Percentiles rank a stretch among this genome's conserved stretches.
Conservation (phyloP, 2,113 vertebrate species). For the Rhagologus leucostigma region DNA sequence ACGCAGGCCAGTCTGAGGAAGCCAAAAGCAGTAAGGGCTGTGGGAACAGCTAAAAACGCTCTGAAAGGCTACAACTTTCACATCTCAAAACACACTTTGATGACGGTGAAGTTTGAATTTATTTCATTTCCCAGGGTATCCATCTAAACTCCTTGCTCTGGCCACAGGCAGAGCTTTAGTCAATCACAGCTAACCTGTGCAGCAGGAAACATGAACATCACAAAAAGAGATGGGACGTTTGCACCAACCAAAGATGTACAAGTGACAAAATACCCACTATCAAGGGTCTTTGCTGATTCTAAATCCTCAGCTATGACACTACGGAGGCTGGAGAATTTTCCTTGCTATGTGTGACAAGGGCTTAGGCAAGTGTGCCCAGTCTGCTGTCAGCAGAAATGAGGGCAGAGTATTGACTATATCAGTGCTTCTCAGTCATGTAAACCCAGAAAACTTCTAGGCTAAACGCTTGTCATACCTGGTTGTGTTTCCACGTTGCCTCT, state of each 20-base stretch:
- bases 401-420: not conserved
- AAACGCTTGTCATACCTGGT: slow-evolving; percentile 71
- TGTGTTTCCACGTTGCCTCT: slow-evolving; percentile 82
- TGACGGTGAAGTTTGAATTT: not conserved
- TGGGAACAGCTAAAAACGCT: not conserved
- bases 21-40: not conserved
- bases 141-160: not conserved
- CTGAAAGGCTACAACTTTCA: not conserved
- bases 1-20: not conserved
- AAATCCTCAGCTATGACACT: not conserved
- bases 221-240: not conserved
- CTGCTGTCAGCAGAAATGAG: not conserved
- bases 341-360: not conserved
- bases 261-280: not conserved
- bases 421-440: not conserved
- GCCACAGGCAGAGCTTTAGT: not conserved
- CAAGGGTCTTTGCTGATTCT: not conserved
- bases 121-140: not conserved
- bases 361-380: not conserved
- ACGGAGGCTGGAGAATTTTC: not conserved
- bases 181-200: not conserved
- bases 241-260: not conserved
- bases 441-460: not conserved
- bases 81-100: not conserved
- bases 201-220: not conserved